Conservation (phyloP, 2,113 vertebrate genomes). For the Sturnus vulgaris region DNA sequence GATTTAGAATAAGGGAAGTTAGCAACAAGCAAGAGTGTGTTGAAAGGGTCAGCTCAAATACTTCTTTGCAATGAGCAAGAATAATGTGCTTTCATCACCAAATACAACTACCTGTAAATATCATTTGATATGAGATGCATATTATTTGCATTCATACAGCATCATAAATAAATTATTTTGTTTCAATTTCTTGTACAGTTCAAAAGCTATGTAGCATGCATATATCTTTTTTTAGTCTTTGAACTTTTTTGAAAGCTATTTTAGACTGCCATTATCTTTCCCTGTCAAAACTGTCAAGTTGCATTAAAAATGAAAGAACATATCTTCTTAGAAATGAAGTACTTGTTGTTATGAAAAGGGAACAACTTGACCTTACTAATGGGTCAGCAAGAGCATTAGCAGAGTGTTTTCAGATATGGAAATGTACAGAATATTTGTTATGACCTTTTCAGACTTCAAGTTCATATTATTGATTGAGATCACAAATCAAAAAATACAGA, state of each 20-base stretch:
- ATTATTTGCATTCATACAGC: not conserved
- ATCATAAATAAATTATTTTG: not conserved
- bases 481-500: not conserved
- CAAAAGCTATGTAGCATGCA: not conserved
- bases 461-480: not conserved
- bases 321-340: not conserved
- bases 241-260: conserved; percentile 34
- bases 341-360: not conserved
- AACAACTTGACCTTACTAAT: not conserved
- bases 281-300: conserved; percentile 9
- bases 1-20: not conserved
- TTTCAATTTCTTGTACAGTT: not conserved
- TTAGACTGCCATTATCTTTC: conserved; percentile 46
- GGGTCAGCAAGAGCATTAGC: not conserved
- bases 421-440: not conserved
- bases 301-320: conserved; percentile 37
- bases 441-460: not conserved
- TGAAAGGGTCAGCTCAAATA: not conserved
- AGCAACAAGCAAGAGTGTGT: not conserved
- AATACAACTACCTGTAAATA: not conserved
- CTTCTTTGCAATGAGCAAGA: not conserved
- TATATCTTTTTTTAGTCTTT: conserved; percentile 7
- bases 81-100: not conserved
- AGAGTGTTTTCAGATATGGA: not conserved
- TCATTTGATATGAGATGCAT: not conserved